A percentile compares a stretch with the other conserved stretches of the same genome.
Evolutionary conservation across 2,113 vertebrate genomes (phyloP).

Genomic region (Toxotes jaculatrix): DNA sequence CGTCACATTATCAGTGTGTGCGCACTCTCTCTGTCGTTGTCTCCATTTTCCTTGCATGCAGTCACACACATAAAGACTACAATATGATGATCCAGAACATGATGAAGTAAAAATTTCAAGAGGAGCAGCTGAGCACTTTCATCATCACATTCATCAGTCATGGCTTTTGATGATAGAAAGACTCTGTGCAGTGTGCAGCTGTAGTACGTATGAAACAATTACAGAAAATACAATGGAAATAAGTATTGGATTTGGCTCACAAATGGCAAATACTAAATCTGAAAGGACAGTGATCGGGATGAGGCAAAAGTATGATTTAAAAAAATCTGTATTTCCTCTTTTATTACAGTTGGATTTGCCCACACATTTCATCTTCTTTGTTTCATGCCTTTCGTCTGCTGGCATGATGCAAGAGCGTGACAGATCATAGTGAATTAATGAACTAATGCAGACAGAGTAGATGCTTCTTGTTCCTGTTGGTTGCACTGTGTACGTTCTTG

Average conservation of each 20-base stretch:
- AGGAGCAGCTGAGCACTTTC: neutral
- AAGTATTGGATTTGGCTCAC: neutral
- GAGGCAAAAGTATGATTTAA: neutral
- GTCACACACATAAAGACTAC: neutral
- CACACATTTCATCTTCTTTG: slow-evolving; percentile 12
- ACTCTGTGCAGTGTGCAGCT: neutral
- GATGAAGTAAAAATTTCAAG: neutral
- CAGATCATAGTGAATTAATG: slow-evolving; percentile 6
- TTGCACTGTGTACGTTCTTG: neutral
- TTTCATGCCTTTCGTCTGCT: neutral
- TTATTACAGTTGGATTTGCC: neutral
- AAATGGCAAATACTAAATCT: neutral
- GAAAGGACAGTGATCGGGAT: neutral
- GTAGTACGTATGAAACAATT: neutral
- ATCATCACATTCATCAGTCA: neutral
- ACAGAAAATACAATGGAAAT: neutral
- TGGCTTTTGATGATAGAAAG: neutral
- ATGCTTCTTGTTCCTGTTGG: neutral
- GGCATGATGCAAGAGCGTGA: slow-evolving; percentile 21
- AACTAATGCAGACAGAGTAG: neutral
- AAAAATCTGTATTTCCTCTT: neutral
- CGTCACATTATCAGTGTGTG: neutral
- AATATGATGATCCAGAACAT: slow-evolving; percentile 1
- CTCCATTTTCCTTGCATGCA: neutral
- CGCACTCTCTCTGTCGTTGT: neutral